Evolutionary conservation across 2,113 vertebrate genomes (phyloP).

Genomic region (Dipodomys stephensi): DNA sequence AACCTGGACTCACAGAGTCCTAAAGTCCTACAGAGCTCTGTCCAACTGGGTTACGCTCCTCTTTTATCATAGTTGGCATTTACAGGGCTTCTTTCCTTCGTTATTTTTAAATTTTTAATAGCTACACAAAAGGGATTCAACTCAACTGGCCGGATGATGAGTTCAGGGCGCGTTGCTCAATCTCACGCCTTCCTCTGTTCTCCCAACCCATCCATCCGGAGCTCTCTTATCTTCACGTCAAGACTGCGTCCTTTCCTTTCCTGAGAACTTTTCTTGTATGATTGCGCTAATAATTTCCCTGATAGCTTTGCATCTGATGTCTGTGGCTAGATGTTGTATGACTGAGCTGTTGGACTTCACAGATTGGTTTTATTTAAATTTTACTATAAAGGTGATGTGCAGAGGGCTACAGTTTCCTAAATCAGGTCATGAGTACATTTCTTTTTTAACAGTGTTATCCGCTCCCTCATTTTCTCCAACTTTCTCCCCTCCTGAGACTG

Average conservation of each 20-base stretch:
- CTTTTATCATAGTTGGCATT: neutral
- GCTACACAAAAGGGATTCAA: too few relatives aligned
- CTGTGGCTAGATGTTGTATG: neutral
- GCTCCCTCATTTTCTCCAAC: too few relatives aligned
- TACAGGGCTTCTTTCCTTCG: neutral
- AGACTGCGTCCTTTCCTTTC: neutral
- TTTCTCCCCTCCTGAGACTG: too few relatives aligned
- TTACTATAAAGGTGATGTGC: too few relatives aligned
- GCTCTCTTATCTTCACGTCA: neutral
- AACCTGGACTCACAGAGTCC: conserved; percentile 52
- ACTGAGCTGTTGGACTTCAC: neutral
- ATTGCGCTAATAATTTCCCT: neutral
- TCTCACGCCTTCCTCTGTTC: too few relatives aligned
- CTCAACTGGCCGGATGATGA: too few relatives aligned
- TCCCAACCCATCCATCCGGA: too few relatives aligned
- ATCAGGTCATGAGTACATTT: too few relatives aligned
- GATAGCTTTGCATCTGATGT: neutral
- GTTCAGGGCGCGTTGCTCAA: too few relatives aligned
- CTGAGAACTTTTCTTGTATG: neutral
- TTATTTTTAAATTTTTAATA: too few relatives aligned
- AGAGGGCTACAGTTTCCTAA: too few relatives aligned
- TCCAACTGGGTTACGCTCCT: neutral
- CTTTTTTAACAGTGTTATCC: too few relatives aligned
- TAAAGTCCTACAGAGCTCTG: conserved; percentile 32
- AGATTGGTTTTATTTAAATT: neutral